Base-by-base conservation (phyloP, 1,140 invertebrate genomes). In the Drosophila busckii region DNA sequence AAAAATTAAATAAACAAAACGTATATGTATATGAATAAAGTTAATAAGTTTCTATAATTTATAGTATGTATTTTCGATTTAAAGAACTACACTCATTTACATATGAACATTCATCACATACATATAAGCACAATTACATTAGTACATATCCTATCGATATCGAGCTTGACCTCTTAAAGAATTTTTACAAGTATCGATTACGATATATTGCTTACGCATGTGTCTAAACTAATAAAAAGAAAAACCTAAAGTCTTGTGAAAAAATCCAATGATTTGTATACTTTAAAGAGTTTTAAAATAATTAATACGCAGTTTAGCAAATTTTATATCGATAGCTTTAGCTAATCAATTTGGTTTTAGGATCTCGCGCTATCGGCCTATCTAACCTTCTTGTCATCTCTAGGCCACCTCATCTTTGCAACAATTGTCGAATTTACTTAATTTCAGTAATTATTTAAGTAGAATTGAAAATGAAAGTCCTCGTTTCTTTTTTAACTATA, bases 1-100 rank as follows among this genome's bases (percentile, higher is more conserved):
- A 63, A 73, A 56, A 73, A 82, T 65, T 73, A 58, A 82, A 78
- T 68, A 70, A 82, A 80, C 59, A 64, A 64, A 80, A 80, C 54
- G 34, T 46, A 64, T 58, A 37, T 67, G 25, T 53, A 65, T 53
- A 46, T 68, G n/a, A n/a, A n/a, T 80, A 53, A 54, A 68, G 59
- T 54, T 58, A 35, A 80, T 73, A 80, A 56, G 59, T 55, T 73
- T 73, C 56, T 35, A 52, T 34, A 66, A 76, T 52, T 60, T 70
- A 58, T 56, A 54, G 55, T 67, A 66, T 49, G 38, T 67, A 78
- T 73, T 78, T 80, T 78, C 53, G 52, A 80, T 58, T 73, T 68
- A 50, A 64, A 80, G 73, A 80, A 64, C 63, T 65, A 80, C 69
- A 65, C 64, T 59, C 56, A 64, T 56, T 54, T 45, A 80, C 68